These are phyloP conservation scores for Cygnus buccinator DNA, from an alignment of 2,113 vertebrate genomes.

Conservation along the genomic window DNA sequence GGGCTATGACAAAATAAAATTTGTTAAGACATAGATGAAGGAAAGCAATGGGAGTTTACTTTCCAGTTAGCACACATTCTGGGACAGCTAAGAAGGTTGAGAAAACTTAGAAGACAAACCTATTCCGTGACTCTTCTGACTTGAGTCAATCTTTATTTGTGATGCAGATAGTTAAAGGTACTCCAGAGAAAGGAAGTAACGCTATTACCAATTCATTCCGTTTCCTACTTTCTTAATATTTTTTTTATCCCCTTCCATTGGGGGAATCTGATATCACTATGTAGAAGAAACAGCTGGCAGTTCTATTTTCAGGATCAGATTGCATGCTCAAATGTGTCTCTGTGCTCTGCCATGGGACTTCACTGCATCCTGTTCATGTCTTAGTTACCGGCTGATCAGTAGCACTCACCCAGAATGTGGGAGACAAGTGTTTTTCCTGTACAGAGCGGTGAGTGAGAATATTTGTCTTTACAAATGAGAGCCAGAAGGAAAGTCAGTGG, in stretches of 20 bases:
- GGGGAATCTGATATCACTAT: not conserved
- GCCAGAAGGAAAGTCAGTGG: not conserved
- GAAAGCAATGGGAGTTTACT: not conserved
- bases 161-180: not conserved
- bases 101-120: not conserved
- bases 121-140: not conserved
- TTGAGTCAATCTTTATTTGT: not conserved
- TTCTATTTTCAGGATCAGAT: not conserved
- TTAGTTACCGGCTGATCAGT: not conserved
- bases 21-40: not conserved
- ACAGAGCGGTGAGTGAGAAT: not conserved
- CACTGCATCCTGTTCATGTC: not conserved
- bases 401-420: not conserved
- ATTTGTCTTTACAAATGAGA: not conserved
- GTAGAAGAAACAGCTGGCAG: not conserved
- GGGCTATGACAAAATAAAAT: conserved; percentile 5
- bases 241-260: not conserved
- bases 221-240: not conserved
- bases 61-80: not conserved
- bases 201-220: not conserved
- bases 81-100: not conserved
- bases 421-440: not conserved
- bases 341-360: not conserved
- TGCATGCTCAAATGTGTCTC: not conserved
- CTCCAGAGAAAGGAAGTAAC: not conserved